Evolutionary conservation across 2,888 invertebrate species (phyloP), one percentile per base, ranked within the genome.

Genomic region (Spatulosminthurus flaviceps): DNA sequence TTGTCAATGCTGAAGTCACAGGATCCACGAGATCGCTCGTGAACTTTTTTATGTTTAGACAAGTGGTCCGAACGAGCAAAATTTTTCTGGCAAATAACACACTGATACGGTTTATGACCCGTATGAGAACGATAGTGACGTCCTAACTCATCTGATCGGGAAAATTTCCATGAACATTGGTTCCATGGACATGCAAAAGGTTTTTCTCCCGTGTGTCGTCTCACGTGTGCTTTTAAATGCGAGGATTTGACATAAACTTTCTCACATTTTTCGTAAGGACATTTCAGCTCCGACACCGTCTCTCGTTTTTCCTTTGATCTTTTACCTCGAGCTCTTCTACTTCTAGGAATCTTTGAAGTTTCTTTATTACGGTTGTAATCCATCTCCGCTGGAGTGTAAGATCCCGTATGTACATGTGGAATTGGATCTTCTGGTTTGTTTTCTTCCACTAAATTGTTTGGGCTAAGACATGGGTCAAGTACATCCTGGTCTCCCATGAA

Each of bases 41-140:
- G 89, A 22, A 89, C 89, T 85, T 89, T 95, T 21, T 93, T 91
- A 88, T 98, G 97, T 88, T 97, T 97, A 29, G 96, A 92, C 79
- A 97, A 90, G 88, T 98, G 97, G 88, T 98, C 97, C 34, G 96
- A 96, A 29, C 97, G 90, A 0, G 96, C 94, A 88, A 98, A 98
- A 82, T 93, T 91, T 88, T 97, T 97, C 72, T 92, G 91, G 88
- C 97, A 98, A 86, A 94, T 91, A 79, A 91, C 90, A 88, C 97
- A 98, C 80, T 93, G 91, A 88, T 97, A 97, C 0, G 97, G 97
- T 88, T 97, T 97, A 82, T 96, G 91, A 0, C 97, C 97, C 0
- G 96, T 96, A 88, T 97, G 97, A n/a, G 96, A 96, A 82, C 97
- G 91, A 77, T 94, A 92, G 87, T 97, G 97, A 24, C 97, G 91